phyloP scores from a whole-genome alignment of 2,113 vertebrate genomes.

The Chlorocebus sabaeus region DNA sequence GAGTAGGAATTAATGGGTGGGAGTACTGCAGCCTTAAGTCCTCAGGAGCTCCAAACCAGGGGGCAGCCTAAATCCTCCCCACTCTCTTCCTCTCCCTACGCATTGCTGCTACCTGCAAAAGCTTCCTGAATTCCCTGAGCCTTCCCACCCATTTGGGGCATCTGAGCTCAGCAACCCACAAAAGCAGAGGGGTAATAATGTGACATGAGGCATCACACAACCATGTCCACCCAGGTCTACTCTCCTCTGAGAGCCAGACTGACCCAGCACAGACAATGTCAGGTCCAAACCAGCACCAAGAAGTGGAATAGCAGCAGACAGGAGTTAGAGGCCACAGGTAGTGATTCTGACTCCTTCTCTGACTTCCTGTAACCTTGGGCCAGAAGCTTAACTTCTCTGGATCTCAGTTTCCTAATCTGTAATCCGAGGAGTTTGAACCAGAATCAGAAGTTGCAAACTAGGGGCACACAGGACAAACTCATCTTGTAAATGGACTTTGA shows the following conservation, averaged over 20 bases:
- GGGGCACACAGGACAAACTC: background rate
- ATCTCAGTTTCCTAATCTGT: constrained; percentile 8
- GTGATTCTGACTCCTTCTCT: background rate
- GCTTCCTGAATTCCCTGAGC: background rate
- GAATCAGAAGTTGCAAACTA: constrained; percentile 35
- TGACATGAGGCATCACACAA: background rate
- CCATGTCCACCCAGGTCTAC: background rate
- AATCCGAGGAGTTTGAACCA: background rate
- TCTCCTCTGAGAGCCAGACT: background rate
- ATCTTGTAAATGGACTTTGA: constrained; percentile 24
- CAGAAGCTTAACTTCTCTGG: background rate
- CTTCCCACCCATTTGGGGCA: background rate
- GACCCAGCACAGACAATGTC: background rate
- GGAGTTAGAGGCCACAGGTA: background rate
- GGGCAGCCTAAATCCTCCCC: background rate
- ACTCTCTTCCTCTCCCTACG: background rate
- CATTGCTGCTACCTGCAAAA: background rate
- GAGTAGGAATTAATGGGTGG: background rate
- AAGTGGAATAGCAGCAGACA: background rate
- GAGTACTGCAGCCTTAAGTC: background rate
- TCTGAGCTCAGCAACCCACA: background rate
- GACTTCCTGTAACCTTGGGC: background rate
- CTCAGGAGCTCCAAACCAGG: background rate
- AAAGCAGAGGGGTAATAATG: background rate
- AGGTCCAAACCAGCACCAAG: background rate